A percentile compares a stretch with the other conserved stretches of the same genome.
Evolutionary conservation across 2,113 vertebrate genomes (phyloP).

Genomic region (Podilymbus podiceps): DNA sequence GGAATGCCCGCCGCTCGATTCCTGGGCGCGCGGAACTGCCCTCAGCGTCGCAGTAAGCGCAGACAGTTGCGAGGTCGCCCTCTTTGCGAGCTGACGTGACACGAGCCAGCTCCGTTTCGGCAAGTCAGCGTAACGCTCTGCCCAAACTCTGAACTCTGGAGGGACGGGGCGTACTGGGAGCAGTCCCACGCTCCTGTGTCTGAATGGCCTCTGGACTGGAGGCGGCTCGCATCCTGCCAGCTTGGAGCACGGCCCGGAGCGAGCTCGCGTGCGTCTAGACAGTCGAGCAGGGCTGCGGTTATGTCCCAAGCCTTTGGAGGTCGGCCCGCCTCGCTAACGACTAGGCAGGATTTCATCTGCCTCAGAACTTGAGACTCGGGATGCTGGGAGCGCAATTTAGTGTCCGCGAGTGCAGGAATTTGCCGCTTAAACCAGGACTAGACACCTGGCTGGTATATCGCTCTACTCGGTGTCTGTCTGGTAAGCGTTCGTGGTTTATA

Average conservation of each 20-base stretch:
- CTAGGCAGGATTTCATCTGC: not conserved
- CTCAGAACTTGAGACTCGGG: not conserved
- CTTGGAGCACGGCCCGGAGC: not conserved
- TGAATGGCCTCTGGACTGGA: not conserved
- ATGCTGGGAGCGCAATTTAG: not conserved
- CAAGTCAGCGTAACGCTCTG: not conserved
- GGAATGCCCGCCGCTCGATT: not conserved
- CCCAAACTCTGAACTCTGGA: not conserved
- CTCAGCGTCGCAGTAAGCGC: not conserved
- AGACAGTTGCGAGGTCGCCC: not conserved
- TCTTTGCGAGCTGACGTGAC: not conserved
- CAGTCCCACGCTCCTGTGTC: not conserved
- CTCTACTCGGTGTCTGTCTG: not conserved
- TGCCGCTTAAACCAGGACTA: not conserved
- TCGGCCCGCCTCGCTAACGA: not conserved
- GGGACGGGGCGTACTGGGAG: accelerated
- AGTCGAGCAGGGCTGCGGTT: not conserved
- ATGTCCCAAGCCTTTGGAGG: not conserved
- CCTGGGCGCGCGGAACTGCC: not conserved
- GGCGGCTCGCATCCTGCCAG: not conserved
- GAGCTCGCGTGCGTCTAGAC: not conserved
- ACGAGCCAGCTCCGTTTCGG: not conserved
- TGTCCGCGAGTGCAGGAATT: not conserved
- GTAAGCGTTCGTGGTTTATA: not conserved
- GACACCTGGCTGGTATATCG: not conserved